Base-by-base conservation (phyloP, 2,888 invertebrate species). In the Brenthis daphne region DNA sequence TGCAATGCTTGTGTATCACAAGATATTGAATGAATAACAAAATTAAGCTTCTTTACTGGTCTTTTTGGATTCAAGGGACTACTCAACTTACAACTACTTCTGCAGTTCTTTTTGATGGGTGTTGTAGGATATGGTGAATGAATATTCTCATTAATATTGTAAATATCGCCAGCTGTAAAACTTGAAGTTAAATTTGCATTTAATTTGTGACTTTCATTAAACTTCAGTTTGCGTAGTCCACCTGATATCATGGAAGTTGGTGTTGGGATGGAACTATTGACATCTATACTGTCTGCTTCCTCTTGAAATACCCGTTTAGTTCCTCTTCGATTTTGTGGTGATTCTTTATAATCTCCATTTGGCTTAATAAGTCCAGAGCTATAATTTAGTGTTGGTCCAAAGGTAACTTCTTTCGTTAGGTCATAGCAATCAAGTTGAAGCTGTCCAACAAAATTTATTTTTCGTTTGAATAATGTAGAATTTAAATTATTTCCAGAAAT, bases 231-330 rank as follows among this genome's bases (percentile, higher is more conserved):
- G 73, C 86, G 82, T 70, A 92, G 85, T 75, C 88, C 86, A 14
- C 90, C 88, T 54, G 90, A 86, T 77, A 92, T 89, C 47, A 84
- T 79, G 75, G 85, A 91, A 47, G 91, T 92, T 67, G 92, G 92
- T 55, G 92, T 92, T 65, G 84, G 83, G 43, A 83, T 77, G 37
- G 83, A 79, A 43, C 74, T 77, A 65, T 73, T 79, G 65, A 75
- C 72, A 16, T 82, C 80, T 58, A 75, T 72, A 64, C 75, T 77
- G 47, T 85, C 85, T 61, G 74, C 67, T 72, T 82, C 84, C n/a
- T 82, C 82, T 68, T 86, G 84, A 74, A 83, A 82, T 11, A 85
- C 75, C 14, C 92, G 82, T 76, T 92, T 92, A 13, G 82, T 66
- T 57, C 84, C 89, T 60, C 90, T 82, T 71, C 87, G 85, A 56